Base-by-base conservation (phyloP, 2,888 invertebrate genomes). In the Lamellibrachia columna region DNA sequence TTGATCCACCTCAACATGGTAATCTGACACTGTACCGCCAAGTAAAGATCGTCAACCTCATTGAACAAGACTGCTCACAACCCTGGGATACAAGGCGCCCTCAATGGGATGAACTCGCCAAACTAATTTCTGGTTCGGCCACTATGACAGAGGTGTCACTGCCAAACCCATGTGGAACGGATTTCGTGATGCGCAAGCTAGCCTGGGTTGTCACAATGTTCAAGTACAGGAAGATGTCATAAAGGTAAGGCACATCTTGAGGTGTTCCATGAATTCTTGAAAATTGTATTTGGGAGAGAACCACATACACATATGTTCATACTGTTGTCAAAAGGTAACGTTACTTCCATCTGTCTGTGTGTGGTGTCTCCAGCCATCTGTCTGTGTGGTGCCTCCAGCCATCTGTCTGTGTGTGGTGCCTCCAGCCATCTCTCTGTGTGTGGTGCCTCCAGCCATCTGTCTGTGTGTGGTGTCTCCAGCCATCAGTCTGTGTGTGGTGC, bases 181-280 rank as follows among this genome's bases (percentile, higher is more conserved):
- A 60, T 22, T 7, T 11, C 2, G 11, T 60, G 60, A 60, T 11
- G 1, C 60, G 60, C 1, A 7, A 11, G 4, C 60, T 60, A 22
- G 60, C 60, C 60, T 60, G 60, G 60, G 60, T 60, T 60, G 60
- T 60, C 60, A 60, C 60, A 60, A 60, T 60, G 60, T 60, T 60
- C 60, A 60, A 60, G 22, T 60, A 60, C 60, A 60, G 15, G 60
- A 60, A 60, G 60, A 60, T 9, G 15, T 60, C 75, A 75, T 75
- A 6, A 75, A 75, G 75, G 75, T 75, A 75, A 75, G 75, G 3
- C 6, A 22, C 22, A 11, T 22, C 22, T 75, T 40, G 40, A 40
- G 40, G 40, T 40, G 40, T 40, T 40, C 40, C 40, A 40, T 40
- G 40, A 40, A 40, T 40, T 40, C 40, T 40, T 40, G 40, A 40